Percentiles rank a stretch among this genome's conserved stretches.
These are phyloP conservation scores for Isichthys henryi DNA, from an alignment of 2,113 vertebrate species.

Conservation along the genomic window DNA sequence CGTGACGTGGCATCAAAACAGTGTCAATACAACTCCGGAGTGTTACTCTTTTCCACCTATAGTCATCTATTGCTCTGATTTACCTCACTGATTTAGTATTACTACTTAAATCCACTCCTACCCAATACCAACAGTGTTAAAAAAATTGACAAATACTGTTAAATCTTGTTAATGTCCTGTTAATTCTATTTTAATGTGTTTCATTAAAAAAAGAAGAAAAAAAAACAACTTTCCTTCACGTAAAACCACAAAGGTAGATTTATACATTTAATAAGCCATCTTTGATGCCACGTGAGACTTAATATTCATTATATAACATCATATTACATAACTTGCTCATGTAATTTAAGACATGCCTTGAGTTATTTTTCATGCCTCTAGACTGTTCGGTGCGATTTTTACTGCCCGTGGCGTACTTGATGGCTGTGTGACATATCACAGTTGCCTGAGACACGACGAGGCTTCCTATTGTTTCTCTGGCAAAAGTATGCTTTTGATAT, in stretches of 20 bases:
- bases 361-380: slow-evolving; percentile 6
- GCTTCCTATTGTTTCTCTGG: neutral
- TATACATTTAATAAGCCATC: neutral
- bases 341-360: neutral
- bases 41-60: neutral
- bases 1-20: neutral
- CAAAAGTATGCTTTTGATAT: neutral
- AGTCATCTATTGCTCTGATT: neutral
- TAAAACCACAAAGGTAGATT: neutral
- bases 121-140: neutral
- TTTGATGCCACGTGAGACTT: neutral
- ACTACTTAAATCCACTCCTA: slow-evolving; percentile 6
- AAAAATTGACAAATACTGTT: neutral
- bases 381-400: neutral
- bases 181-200: neutral
- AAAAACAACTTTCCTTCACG: neutral
- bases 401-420: neutral
- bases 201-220: neutral
- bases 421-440: neutral
- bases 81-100: neutral
- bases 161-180: neutral
- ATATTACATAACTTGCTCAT: neutral
- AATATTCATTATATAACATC: neutral
- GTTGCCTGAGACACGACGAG: neutral
- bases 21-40: neutral